Evolutionary conservation across 2,888 invertebrate species (phyloP).

Genomic region (Parnassius mnemosyne): DNA sequence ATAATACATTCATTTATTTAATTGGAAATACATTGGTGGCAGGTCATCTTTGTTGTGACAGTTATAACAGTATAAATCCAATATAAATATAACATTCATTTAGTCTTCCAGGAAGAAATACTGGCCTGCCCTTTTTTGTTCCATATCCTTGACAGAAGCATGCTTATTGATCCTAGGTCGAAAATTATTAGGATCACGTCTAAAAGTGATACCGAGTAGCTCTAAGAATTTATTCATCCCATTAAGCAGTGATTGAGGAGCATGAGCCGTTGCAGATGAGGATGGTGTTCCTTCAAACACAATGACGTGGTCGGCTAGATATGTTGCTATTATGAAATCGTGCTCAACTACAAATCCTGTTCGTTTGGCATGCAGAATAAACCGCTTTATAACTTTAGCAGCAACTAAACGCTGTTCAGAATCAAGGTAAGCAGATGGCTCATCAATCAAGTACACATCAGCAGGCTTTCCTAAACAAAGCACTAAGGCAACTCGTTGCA

Average conservation of each 20-base stretch:
- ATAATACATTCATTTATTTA: slow-evolving; percentile 51
- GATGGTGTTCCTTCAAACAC: slow-evolving; percentile 98
- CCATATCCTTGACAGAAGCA: slow-evolving; percentile 98
- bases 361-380: slow-evolving; percentile 99
- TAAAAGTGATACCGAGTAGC: slow-evolving; percentile 97
- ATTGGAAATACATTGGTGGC: slow-evolving; percentile 67
- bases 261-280: slow-evolving; percentile 91
- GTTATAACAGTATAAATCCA: slow-evolving; percentile 41
- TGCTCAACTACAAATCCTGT: slow-evolving; percentile 99
- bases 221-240: slow-evolving; percentile 99
- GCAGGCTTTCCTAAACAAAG: slow-evolving; percentile 99
- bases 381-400: slow-evolving; percentile 99
- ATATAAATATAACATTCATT: slow-evolving; percentile 53
- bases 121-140: slow-evolving; percentile 98
- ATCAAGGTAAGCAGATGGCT: slow-evolving; percentile 99
- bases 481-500: slow-evolving; percentile 97
- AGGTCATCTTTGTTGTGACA: slow-evolving; percentile 60
- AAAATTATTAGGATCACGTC: slow-evolving; percentile 99
- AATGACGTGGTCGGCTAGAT: slow-evolving; percentile 98
- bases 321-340: slow-evolving; percentile 99
- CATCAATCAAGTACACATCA: slow-evolving; percentile 98
- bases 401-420: slow-evolving; percentile 99
- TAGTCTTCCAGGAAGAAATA: slow-evolving; percentile 99
- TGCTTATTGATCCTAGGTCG: slow-evolving; percentile 98
- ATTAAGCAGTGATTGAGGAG: slow-evolving; percentile 94